A percentile compares a stretch with the other conserved stretches of the same genome.
Evolutionary conservation across 1,140 invertebrate species (phyloP).

Genomic region (Helicoverpa zea): DNA sequence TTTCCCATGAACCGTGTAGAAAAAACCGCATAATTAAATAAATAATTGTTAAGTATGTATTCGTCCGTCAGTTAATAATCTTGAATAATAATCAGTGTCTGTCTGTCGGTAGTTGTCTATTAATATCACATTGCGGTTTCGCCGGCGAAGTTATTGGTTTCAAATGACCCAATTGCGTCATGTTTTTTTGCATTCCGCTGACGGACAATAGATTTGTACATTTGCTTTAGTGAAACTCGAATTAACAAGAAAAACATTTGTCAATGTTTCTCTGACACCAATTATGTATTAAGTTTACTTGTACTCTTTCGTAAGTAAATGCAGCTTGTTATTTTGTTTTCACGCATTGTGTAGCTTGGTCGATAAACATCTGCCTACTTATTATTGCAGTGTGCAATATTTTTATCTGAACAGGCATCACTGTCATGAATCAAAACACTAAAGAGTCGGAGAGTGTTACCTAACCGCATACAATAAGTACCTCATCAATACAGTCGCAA

Average conservation of each 20-base stretch:
- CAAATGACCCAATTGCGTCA: constrained; percentile 80
- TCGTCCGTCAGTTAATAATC: constrained; percentile 47
- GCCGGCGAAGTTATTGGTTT: constrained; percentile 74
- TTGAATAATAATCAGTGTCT: constrained; percentile 54
- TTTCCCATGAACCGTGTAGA: constrained; percentile 7
- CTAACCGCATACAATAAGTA: constrained; percentile 34
- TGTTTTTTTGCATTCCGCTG: constrained; percentile 73
- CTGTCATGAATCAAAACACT: neutral
- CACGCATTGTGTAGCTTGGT: neutral
- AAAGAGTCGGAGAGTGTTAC: constrained; percentile 10
- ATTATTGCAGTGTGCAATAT: constrained; percentile 1
- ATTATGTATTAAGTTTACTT: neutral
- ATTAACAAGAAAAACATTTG: constrained; percentile 47
- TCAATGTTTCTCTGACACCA: constrained; percentile 28
- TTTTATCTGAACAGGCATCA: constrained; percentile 4
- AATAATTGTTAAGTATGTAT: constrained; percentile 18
- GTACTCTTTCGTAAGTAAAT: neutral
- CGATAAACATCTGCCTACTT: neutral
- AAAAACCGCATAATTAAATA: constrained; percentile 13
- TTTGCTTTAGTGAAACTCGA: constrained; percentile 51
- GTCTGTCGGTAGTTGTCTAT: constrained; percentile 65
- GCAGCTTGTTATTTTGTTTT: neutral
- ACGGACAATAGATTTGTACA: constrained; percentile 68
- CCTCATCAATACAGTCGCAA: constrained; percentile 44
- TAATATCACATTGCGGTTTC: constrained; percentile 76